Conservation (phyloP, 2,113 vertebrate species). For the Protobothrops flavoviridis region DNA sequence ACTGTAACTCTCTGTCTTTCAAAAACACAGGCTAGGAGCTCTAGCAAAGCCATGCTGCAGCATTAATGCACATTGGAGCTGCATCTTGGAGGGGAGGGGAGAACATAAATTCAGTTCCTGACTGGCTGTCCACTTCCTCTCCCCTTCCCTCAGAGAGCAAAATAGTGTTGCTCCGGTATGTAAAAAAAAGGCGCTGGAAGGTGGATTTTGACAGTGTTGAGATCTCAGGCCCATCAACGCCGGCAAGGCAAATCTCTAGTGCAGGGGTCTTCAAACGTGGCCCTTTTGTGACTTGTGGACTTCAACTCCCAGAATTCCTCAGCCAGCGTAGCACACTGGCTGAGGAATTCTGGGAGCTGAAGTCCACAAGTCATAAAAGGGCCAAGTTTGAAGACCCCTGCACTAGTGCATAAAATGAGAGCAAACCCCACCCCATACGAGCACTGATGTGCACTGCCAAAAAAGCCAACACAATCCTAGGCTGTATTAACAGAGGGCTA, state of each 20-base stretch:
- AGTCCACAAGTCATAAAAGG: too few relatives aligned
- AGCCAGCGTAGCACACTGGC: too few relatives aligned
- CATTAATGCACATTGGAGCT: conserved; percentile 25
- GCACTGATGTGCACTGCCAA: too few relatives aligned
- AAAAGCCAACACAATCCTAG: neutral
- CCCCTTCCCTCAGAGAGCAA: conserved; percentile 1
- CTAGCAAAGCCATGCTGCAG: conserved; percentile 34
- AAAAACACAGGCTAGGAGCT: neutral
- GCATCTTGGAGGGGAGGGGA: neutral
- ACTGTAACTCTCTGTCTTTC: neutral
- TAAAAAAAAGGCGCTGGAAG: fast-evolving
- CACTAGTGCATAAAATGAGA: too few relatives aligned
- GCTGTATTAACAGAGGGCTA: neutral
- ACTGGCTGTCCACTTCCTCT: conserved; percentile 28
- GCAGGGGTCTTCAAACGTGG: too few relatives aligned
- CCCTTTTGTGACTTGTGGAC: too few relatives aligned
- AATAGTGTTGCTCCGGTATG: fast-evolving
- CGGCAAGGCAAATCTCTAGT: neutral
- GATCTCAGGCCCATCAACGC: neutral
- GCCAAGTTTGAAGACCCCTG: too few relatives aligned
- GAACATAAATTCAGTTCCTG: conserved; percentile 9
- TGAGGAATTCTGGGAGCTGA: too few relatives aligned
- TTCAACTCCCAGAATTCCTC: too few relatives aligned
- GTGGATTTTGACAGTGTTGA: fast-evolving
- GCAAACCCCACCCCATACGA: too few relatives aligned